Evolutionary conservation across 2,113 vertebrate genomes (phyloP), one percentile per base, ranked within the genome.

Genomic region (Rhodinocichla rosea): DNA sequence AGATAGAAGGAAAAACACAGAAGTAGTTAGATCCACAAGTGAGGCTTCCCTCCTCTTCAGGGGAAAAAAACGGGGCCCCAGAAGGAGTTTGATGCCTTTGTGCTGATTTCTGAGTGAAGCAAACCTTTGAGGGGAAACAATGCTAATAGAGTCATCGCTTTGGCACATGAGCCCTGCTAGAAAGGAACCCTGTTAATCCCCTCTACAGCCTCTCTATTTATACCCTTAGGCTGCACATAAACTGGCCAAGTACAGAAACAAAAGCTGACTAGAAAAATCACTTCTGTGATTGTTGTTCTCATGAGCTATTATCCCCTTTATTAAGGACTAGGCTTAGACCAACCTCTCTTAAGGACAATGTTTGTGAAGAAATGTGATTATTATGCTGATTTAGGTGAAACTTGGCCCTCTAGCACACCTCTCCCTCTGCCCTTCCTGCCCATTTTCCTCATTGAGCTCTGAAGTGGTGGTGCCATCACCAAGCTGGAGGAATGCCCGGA

Each of bases 341-440:
- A 96, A 94, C 78, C 71, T 91, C 55, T 82, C 71, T 95, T 94
- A 86, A 95, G 87, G 90, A 86, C 82, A 89, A 24, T 89, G 67
- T 64, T 94, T 76, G 90, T 30, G 60, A 81, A 96, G 75, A 85
- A 94, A 84, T 84, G 74, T 39, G 65, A 97, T 97, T 96, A 92
- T 96, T 92, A 93, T 94, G 95, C 80, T 82, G 89, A 96, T 94
- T 87, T 96, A 69, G 70, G 94, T 87, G 90, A 91, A 95, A 96
- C 60, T 73, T 87, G 86, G 88, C 80, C 73, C n/a, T 35, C 33
- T 91, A 92, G 28, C 76, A 96, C 45, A 5, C 21, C 47, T 84
- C 30, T 83, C n/a, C 49, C 53, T 53, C 62, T 84, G 35, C 19
- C 52, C 57, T 80, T 50, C 2, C 35, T 92, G 62, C 47, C 11